phyloP scores from a whole-genome alignment of 1,140 invertebrate species.

The Drosophila truncata region DNA sequence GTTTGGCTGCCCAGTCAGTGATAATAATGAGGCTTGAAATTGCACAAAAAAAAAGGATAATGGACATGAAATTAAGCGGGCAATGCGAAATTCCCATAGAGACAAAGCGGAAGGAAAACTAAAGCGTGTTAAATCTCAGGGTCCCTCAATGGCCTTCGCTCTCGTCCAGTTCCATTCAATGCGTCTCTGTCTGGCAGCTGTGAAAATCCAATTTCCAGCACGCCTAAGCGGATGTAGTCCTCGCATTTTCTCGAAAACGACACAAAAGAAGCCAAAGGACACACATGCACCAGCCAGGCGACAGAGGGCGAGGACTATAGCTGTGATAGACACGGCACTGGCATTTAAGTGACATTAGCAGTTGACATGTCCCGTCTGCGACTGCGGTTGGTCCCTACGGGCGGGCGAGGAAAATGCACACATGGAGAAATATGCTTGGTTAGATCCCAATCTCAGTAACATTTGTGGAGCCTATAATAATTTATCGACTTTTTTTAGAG shows the following conservation, averaged over 20 bases:
- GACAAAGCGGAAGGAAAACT: constrained; percentile 29
- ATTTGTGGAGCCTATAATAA: background rate
- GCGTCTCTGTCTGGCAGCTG: constrained; percentile 66
- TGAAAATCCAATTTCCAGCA: constrained; percentile 77
- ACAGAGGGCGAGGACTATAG: constrained; percentile 5
- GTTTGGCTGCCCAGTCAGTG: constrained; percentile 13
- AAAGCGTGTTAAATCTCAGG: constrained; percentile 72
- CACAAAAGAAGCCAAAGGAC: constrained; percentile 56
- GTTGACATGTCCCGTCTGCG: constrained; percentile 61
- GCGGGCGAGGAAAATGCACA: constrained; percentile 24
- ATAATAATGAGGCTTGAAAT: constrained; percentile 78
- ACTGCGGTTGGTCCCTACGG: constrained; percentile 68
- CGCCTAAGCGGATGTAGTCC: constrained; percentile 72
- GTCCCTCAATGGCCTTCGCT: constrained; percentile 49
- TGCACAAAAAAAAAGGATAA: constrained; percentile 35
- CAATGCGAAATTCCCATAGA: constrained; percentile 38
- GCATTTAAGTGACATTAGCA: constrained; percentile 75
- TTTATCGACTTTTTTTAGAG: background rate
- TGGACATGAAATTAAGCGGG: constrained; percentile 19
- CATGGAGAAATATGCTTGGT: constrained; percentile 15
- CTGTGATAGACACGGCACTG: constrained; percentile 68
- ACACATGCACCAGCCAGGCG: constrained; percentile 41
- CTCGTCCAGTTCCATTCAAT: constrained; percentile 30
- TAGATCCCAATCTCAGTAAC: no score
- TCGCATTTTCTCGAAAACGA: constrained; percentile 38